Evolutionary conservation across 2,888 invertebrate genomes (phyloP), one percentile per base, ranked within the genome.

Genomic region (Scaptodrosophila latifasciaeformis): DNA sequence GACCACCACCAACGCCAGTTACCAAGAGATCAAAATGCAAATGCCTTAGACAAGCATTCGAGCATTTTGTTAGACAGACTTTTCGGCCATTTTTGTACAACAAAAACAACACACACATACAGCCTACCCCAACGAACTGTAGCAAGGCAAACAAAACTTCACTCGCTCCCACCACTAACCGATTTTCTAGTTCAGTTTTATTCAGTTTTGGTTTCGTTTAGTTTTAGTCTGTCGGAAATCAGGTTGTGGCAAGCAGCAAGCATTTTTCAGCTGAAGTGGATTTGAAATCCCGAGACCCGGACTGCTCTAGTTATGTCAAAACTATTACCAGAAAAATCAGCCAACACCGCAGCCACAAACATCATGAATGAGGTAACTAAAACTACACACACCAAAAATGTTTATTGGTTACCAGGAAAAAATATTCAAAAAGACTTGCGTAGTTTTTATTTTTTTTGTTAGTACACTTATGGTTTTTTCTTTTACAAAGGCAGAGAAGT

Each of bases 281-380:
- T 12, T 7, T 13, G 24, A 42, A 24, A 18, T 39, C 12, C n/a
- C 19, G 15, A 10, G 42, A 6, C 12, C 31, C 15, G 17, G 17
- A 52, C 19, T 67, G 76, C 74, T 76, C 76, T 64, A 76, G 77
- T 81, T 76, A 79, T 81, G 76, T 76, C 76, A 79, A 80, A 69
- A 69, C 56, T 50, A 49, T 61, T 55, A 37, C 55, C 27, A 49
- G 2, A 43, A 31, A n/a, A n/a, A 18, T 21, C 10, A 17, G 12
- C n/a, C 18, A 34, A 24, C 21, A 15, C 10, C 3, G 39, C 19
- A 39, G 2, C 15, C 39, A 30, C 21, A 13, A 31, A 30, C 31
- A n/a, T n/a, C n/a, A n/a, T n/a, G n/a, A n/a, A 42, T 42, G 42
- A 40, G 24, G 19, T 43, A 21, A 43, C 43, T 34, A 13, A 15